These are phyloP conservation scores for Stenodema calcarata DNA, from an alignment of 2,888 invertebrate species.

Conservation along the genomic window DNA sequence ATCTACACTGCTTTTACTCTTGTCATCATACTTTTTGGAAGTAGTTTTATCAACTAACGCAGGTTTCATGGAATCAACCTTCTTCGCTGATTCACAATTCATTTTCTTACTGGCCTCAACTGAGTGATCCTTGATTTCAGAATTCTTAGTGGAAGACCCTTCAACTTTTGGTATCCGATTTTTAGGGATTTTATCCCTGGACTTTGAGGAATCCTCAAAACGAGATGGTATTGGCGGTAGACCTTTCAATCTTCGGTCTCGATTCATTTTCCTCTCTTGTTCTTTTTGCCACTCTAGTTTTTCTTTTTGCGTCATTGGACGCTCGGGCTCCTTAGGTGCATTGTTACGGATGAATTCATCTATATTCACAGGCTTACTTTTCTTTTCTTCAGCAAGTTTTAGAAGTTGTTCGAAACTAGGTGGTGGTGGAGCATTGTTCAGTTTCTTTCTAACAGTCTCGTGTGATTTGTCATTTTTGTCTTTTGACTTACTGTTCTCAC, in stretches of 20 bases:
- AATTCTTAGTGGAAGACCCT: constrained; percentile 18
- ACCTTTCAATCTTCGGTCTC: constrained; percentile 40
- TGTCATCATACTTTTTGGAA: background rate
- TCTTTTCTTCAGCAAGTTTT: constrained; percentile 83
- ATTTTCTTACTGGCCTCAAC: background rate
- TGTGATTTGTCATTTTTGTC: background rate
- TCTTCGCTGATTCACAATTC: background rate
- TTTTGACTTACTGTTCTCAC: constrained; percentile 58
- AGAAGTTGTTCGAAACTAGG: constrained; percentile 80
- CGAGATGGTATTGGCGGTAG: constrained; percentile 24
- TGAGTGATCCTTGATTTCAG: background rate
- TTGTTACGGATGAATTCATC: constrained; percentile 65
- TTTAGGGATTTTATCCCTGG: constrained; percentile 15
- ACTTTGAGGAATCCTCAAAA: background rate
- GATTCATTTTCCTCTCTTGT: constrained; percentile 63
- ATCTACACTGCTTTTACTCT: background rate
- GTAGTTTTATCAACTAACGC: background rate
- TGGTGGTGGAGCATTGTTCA: constrained; percentile 71
- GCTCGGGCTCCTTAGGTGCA: constrained; percentile 67
- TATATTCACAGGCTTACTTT: constrained; percentile 76
- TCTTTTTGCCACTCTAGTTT: constrained; percentile 77
- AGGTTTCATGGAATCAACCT: constrained; percentile 7
- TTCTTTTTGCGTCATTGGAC: constrained; percentile 82
- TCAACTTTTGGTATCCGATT: background rate
- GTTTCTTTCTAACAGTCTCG: constrained; percentile 61